Base-by-base conservation (phyloP, 2,888 invertebrate species). In the Muschampia plurimacula region DNA sequence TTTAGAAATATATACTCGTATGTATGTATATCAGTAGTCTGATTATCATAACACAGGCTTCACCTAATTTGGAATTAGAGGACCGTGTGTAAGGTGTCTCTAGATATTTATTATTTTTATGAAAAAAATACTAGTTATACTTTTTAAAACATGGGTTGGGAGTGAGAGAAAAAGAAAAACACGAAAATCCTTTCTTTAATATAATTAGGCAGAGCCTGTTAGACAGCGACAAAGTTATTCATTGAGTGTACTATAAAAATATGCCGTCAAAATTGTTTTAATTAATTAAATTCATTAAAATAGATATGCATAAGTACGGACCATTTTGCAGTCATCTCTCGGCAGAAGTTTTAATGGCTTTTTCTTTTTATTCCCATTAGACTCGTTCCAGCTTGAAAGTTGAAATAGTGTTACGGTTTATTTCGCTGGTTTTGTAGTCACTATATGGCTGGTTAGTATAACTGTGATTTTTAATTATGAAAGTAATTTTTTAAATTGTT, bases 321-420 rank as follows among this genome's bases (percentile, higher is more conserved):
- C 64, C 64, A 57, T 64, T 65, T 64, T 57, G 36, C 60, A 60
- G 60, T 70, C 63, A 70, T 70, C 70, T 57, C 69, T 41, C 63
- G 41, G 63, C 36, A 46, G 22, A 70, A 65, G 70, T 70, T 70
- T 64, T 70, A 70, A 70, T 70, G 70, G 70, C 22, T 57, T 57
- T 57, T 65, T 70, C 70, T 70, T 70, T 70, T 55, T 41, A 55
- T 49, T 69, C 69, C 69, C 63, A 41, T 64, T 32, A 39, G 55
- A 69, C 69, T 52, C 63, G 41, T 70, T 57, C 46, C 39, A 57
- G 52, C 70, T 57, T 36, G 44, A 70, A 70, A 57, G 64, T 70
- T 65, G 12, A 69, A 66, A 66, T 66, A 66, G 66, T 66, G 66
- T 62, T 62, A 15, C 66, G 66, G 52, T 36, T 52, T 52, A 52